Evolutionary conservation across 2,113 vertebrate species (phyloP).

Genomic region (Leucosticte australis): DNA sequence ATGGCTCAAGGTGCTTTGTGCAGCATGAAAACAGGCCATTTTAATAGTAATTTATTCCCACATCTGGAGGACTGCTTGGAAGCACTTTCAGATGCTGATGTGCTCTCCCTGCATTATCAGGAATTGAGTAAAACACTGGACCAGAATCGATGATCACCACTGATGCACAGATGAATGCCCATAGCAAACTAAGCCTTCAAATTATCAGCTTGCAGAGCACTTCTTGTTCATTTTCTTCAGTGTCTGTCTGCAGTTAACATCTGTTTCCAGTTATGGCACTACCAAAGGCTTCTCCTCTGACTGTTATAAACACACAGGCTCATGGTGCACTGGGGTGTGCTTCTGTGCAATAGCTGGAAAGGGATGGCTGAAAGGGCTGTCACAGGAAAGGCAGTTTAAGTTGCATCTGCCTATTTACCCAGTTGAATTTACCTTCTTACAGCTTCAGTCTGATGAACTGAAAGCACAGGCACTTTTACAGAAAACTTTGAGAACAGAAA

Average conservation of each 20-base stretch:
- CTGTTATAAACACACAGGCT: conserved; percentile 10
- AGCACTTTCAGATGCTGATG: background rate
- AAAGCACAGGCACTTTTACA: background rate
- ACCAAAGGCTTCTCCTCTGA: conserved; percentile 9
- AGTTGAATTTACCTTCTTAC: background rate
- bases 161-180: conserved; percentile 21
- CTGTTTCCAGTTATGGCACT: conserved; percentile 28
- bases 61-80: conserved; percentile 23
- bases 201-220: background rate
- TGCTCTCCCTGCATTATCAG: background rate
- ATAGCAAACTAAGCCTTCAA: conserved; percentile 32
- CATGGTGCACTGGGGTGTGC: background rate
- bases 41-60: background rate
- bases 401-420: background rate
- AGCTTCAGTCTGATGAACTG: background rate
- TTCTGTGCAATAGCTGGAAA: background rate
- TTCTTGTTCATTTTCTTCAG: conserved; percentile 22
- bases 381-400: background rate
- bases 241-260: conserved; percentile 38
- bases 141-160: background rate
- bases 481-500: background rate
- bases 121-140: background rate
- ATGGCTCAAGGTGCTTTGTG: background rate
- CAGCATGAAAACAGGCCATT: background rate
- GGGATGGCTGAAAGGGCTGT: background rate